Evolutionary conservation across 2,888 invertebrate species (phyloP), one percentile per base, ranked within the genome.

Genomic region (Hemaris fuciformis): DNA sequence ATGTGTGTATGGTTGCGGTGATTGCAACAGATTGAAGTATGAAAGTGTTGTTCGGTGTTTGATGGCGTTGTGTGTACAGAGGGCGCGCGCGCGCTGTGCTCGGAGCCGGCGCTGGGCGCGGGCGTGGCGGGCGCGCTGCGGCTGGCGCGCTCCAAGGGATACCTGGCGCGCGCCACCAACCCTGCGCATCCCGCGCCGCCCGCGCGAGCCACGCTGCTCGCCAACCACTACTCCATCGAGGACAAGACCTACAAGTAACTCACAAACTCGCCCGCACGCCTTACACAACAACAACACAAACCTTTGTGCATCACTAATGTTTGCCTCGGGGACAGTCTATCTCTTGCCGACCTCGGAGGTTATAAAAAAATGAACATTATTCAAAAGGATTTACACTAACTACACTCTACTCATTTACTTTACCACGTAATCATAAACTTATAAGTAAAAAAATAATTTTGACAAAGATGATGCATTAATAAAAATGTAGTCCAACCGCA

Each of bases 91-190:
- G 62, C 97, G 70, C 91, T 99, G 72, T 98, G 98, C 79, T 98
- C 98, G 70, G 99, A 99, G 89, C 99, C 99, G 1, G 95, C 97
- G 77, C 95, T 98, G 58, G 97, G 97, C 64, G 94, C 95, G n/a
- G 99, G 99, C 59, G 96, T 99, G 64, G 98, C 96, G 46, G 98
- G 97, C 68, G 99, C 99, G 13, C 93, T 99, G 65, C 95, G 95
- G 78, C 91, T 99, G 66, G 99, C 99, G 23, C 94, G 96, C 84
- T 98, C 97, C 79, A 99, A 99, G 93, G 99, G 98, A 8, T 98
- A 98, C 87, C 93, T 98, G 63, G 98, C 98, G 85, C 96, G 96
- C 71, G 97, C 97, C 72, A 95, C 95, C 60, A n/a, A n/a, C n/a
- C n/a, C n/a, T n/a, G 93, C 94, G 62, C 96, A 96, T 82, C 89